phyloP scores from a whole-genome alignment of 2,113 vertebrate genomes.

The Pseudorasbora parva region DNA sequence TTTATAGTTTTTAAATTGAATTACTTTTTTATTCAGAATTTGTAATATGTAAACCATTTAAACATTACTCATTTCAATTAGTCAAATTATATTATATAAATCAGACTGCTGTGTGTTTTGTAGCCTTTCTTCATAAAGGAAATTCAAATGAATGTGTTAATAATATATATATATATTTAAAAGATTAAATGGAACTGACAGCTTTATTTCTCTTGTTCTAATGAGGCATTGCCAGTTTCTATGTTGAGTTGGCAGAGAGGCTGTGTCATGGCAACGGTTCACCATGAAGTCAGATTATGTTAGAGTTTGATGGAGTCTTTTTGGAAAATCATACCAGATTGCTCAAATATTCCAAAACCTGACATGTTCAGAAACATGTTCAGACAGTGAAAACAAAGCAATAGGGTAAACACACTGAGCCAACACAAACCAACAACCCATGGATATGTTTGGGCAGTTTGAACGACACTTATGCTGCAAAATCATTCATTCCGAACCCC shows the following conservation, averaged over 20 bases:
- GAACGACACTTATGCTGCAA: not conserved
- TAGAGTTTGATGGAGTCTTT: not conserved
- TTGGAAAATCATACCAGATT: not conserved
- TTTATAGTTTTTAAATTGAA: too few relatives aligned
- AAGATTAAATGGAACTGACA: not conserved
- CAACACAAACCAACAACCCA: not conserved
- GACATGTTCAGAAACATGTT: not conserved
- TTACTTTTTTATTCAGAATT: too few relatives aligned
- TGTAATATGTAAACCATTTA: too few relatives aligned
- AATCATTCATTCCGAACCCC: not conserved
- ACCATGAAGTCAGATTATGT: constrained; percentile 7
- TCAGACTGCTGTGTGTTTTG: not conserved
- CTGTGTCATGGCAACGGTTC: not conserved
- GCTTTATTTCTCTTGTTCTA: not conserved
- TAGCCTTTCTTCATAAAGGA: not conserved
- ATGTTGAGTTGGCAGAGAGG: not conserved
- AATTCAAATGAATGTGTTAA: not conserved
- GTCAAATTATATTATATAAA: too few relatives aligned
- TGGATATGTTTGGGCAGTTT: constrained; percentile 14
- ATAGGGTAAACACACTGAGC: not conserved
- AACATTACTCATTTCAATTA: too few relatives aligned
- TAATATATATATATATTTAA: too few relatives aligned
- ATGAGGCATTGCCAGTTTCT: not conserved
- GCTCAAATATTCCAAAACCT: constrained; percentile 5
- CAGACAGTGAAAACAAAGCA: not conserved